Conservation (phyloP, 2,888 invertebrate species). For the Tromatobia lineatoria region DNA sequence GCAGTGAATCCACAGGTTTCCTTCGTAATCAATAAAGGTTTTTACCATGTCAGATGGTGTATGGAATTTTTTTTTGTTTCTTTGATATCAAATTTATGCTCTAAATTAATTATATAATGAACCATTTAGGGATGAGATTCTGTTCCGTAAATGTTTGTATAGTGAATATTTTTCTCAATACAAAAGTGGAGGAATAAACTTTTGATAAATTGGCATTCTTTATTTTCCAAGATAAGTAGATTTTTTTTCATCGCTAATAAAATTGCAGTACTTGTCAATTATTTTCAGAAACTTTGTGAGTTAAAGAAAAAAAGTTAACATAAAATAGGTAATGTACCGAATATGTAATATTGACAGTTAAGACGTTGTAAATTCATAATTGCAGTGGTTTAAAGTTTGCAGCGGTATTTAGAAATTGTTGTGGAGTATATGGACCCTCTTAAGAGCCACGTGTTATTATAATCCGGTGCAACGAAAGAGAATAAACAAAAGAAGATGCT, state of each 20-base stretch:
- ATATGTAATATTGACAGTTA: too few relatives aligned
- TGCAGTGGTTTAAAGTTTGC: not conserved
- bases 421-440: not conserved
- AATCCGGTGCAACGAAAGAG: not conserved
- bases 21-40: not conserved
- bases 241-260: too few relatives aligned
- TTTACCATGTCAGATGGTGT: not conserved
- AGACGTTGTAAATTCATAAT: not conserved
- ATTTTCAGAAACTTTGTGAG: too few relatives aligned
- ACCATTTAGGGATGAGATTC: not conserved
- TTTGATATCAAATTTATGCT: not conserved
- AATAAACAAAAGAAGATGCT: conserved; percentile 2
- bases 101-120: not conserved
- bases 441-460: not conserved
- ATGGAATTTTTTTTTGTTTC: not conserved
- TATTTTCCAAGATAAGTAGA: not conserved
- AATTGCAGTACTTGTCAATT: too few relatives aligned
- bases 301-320: too few relatives aligned
- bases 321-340: too few relatives aligned
- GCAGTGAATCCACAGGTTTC: not conserved
- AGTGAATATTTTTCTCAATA: not conserved
- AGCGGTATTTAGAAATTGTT: not conserved
- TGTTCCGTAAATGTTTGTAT: too few relatives aligned
- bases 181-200: not conserved
- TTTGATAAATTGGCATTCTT: not conserved